These are phyloP conservation scores for Dorcus hopei DNA, from an alignment of 2,888 invertebrate species.

Conservation along the genomic window DNA sequence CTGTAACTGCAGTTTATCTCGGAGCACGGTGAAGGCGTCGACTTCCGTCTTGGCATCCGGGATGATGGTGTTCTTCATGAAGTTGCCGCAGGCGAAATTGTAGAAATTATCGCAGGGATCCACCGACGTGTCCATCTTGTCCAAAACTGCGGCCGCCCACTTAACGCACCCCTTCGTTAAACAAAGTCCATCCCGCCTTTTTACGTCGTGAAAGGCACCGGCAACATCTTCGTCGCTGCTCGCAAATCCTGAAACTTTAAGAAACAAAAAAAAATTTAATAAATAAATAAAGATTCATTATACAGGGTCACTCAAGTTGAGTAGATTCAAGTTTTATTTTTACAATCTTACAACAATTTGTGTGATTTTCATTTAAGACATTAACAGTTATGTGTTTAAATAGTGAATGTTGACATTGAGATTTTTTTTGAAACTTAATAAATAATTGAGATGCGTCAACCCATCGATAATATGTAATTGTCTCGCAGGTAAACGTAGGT, in stretches of 20 bases:
- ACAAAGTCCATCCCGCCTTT: not conserved
- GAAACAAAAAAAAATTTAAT: not conserved
- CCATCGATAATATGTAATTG: no score
- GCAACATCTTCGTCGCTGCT: no score
- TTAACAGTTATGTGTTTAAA: no score
- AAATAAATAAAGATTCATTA: not conserved
- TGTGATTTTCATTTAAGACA: no score
- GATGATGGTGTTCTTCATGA: conserved; percentile 62
- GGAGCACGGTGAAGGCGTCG: conserved; percentile 48
- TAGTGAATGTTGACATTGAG: no score
- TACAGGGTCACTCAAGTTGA: not conserved
- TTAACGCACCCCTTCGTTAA: not conserved
- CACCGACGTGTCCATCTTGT: conserved; percentile 61
- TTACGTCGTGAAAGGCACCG: no score
- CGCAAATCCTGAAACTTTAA: not conserved
- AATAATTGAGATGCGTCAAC: no score
- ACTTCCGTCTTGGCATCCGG: conserved; percentile 70
- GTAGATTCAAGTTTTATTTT: no score
- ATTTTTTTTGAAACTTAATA: no score
- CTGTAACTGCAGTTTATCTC: conserved; percentile 49
- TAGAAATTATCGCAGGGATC: conserved; percentile 78
- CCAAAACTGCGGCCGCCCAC: not conserved
- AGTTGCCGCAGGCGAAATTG: conserved; percentile 69
- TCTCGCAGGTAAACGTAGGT: no score
- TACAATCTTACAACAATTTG: no score